Base-by-base conservation (phyloP, 2,113 vertebrate species). In the Pterophyllum scalare region DNA sequence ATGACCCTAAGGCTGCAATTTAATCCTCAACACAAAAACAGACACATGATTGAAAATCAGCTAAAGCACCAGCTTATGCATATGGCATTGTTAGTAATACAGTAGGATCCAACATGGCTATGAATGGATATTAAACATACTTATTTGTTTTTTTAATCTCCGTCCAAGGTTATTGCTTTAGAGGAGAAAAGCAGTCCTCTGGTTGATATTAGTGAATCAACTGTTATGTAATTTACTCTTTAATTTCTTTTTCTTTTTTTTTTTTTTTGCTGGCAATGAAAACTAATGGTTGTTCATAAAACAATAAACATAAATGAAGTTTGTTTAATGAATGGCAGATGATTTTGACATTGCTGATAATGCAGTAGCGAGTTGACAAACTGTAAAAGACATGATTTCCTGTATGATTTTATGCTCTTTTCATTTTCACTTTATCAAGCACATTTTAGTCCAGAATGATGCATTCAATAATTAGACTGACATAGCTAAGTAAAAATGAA, bases 401-500 rank as follows among this genome's bases (percentile, higher is more conserved):
- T 46, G 4, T 14, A 2, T 46, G 43, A 70, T 65, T 43, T 65
- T 4, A 43, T 43, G 17, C 22, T 0, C 64, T 70, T 28, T 19
- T 46, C 5, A 12, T 46, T 46, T 49, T 70, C 5, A 19, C 24
- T 49, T 58, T 15, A 28, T 59, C 0, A 6, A 70, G 17, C 7
- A 33, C 13, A 40, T 74, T 22, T 67, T 59, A 38, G 56, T 6
- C 49, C 79, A 38, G 26, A 40, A 24, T 58, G 9, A 24, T 31
- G 10, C 24, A 74, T 58, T 82, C 7, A 56, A 24, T 56, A 20
- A 82, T 83, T 57, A 60, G 28, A 79, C 38, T 58, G 22, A 83
- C 12, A 79, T 14, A 79, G 11, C 11, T 6, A 20, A 40, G 31
- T n/a, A 24, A 70, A 20, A 70, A 70, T 9, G 10, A n/a, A 60